These are phyloP conservation scores for Tichodroma muraria DNA, from an alignment of 2,113 vertebrate genomes.

Conservation along the genomic window DNA sequence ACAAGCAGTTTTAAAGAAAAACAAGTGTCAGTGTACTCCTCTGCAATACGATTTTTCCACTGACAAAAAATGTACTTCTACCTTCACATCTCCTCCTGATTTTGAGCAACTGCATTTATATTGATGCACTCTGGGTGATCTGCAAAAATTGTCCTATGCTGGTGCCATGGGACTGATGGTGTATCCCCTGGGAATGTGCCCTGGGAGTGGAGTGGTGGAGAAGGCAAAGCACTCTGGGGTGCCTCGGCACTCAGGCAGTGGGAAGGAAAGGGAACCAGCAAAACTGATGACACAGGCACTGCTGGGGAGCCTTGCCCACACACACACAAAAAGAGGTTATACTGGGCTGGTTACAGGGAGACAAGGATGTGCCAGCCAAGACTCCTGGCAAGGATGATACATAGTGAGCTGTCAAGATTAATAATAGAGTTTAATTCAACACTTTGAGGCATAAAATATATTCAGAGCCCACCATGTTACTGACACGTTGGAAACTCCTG, in stretches of 20 bases:
- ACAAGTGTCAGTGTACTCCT: neutral
- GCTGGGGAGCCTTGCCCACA: neutral
- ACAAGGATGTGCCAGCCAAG: neutral
- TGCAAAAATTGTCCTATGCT: neutral
- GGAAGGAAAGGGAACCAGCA: neutral
- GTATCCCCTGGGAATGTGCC: neutral
- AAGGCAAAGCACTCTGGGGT: neutral
- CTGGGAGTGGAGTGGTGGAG: rapidly evolving
- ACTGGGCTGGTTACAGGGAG: neutral
- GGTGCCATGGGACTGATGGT: neutral
- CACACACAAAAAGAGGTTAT: neutral
- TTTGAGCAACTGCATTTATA: neutral
- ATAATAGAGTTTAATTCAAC: neutral
- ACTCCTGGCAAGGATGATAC: neutral
- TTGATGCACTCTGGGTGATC: neutral
- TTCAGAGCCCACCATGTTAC: neutral
- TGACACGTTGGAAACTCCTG: neutral
- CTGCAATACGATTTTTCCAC: neutral
- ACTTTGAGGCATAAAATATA: neutral
- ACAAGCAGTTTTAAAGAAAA: neutral
- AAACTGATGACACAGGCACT: neutral
- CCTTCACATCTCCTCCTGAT: neutral
- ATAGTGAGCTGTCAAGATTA: neutral
- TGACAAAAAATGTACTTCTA: neutral
- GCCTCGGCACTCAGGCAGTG: neutral